A percentile compares a stretch with the other conserved stretches of the same genome.
These are phyloP conservation scores for Diloba caeruleocephala DNA, from an alignment of 2,888 invertebrate genomes.

Conservation along the genomic window DNA sequence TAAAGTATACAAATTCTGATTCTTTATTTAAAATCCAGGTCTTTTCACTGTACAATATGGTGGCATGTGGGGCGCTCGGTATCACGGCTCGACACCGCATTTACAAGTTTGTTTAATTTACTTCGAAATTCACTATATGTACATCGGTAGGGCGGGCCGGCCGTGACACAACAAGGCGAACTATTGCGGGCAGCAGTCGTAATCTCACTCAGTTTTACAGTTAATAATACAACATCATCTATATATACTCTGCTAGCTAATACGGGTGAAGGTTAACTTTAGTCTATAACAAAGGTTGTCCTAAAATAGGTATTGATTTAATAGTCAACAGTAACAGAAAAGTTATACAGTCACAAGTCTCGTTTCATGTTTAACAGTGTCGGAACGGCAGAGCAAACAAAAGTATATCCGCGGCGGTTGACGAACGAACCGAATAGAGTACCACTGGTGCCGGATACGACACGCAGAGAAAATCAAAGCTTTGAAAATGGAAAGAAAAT, in stretches of 20 bases:
- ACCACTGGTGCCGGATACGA: conserved; percentile 21
- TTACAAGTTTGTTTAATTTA: conserved; percentile 57
- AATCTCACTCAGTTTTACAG: conserved; percentile 42
- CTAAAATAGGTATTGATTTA: conserved; percentile 25
- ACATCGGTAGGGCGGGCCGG: conserved; percentile 64
- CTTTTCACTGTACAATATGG: conserved; percentile 72
- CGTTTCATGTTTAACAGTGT: conserved; percentile 3
- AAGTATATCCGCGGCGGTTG: conserved; percentile 21
- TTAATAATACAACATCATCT: conserved; percentile 38
- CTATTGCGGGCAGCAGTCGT: conserved; percentile 34
- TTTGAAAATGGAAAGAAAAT: conserved; percentile 23
- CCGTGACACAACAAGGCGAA: conserved; percentile 56
- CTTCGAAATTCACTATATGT: conserved; percentile 74
- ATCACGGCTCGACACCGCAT: conserved; percentile 57
- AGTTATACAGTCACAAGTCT: conserved; percentile 17
- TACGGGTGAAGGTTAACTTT: conserved; percentile 26
- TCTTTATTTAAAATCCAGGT: conserved; percentile 74
- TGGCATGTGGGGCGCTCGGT: conserved; percentile 48
- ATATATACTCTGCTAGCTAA: conserved; percentile 23
- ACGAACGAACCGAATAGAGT: conserved; percentile 20
- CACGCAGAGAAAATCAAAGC: conserved; percentile 11
- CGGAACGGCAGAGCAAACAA: conserved; percentile 22
- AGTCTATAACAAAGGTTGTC: conserved; percentile 28
- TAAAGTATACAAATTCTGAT: conserved; percentile 83
- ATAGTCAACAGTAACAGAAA: conserved; percentile 13